These are phyloP conservation scores for Dendrolimus houi DNA, from an alignment of 2,888 invertebrate genomes.

Conservation along the genomic window DNA sequence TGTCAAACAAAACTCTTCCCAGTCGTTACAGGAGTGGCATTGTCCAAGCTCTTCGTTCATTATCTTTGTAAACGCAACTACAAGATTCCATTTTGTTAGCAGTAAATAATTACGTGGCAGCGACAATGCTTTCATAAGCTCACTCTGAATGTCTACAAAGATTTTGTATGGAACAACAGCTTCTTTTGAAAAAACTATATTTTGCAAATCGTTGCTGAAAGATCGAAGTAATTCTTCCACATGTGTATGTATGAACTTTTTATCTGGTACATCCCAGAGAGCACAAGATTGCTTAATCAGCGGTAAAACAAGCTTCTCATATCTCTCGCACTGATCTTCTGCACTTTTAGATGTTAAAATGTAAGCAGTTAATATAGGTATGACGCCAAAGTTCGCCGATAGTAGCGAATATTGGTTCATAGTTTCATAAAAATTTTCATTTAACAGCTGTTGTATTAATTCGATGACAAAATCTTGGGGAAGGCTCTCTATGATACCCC, in stretches of 20 bases:
- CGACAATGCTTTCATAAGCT: conserved; percentile 22
- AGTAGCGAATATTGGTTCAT: conserved; percentile 5
- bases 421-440: conserved; percentile 23
- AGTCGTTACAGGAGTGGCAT: conserved; percentile 12
- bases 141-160: conserved; percentile 22
- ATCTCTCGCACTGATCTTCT: conserved; percentile 31
- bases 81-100: conserved; percentile 36
- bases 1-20: conserved; percentile 18
- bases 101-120: conserved; percentile 38
- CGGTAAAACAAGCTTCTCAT: conserved; percentile 30
- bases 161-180: conserved; percentile 27
- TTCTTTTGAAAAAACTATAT: conserved; percentile 19
- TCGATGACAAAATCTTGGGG: conserved; percentile 29
- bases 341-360: conserved; percentile 30
- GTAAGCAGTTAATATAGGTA: conserved; percentile 31
- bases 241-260: neutral
- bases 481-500: conserved; percentile 33
- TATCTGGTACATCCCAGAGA: conserved; percentile 22
- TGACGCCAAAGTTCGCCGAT: conserved; percentile 12
- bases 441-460: conserved; percentile 31
- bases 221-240: neutral
- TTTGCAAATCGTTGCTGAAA: conserved; percentile 18
- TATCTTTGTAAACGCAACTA: conserved; percentile 24
- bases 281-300: conserved; percentile 27
- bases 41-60: conserved; percentile 12